Evolutionary conservation across 2,888 invertebrate genomes (phyloP), one percentile per base, ranked within the genome.

Genomic region (Pseudococcus jackbeardsleyi): DNA sequence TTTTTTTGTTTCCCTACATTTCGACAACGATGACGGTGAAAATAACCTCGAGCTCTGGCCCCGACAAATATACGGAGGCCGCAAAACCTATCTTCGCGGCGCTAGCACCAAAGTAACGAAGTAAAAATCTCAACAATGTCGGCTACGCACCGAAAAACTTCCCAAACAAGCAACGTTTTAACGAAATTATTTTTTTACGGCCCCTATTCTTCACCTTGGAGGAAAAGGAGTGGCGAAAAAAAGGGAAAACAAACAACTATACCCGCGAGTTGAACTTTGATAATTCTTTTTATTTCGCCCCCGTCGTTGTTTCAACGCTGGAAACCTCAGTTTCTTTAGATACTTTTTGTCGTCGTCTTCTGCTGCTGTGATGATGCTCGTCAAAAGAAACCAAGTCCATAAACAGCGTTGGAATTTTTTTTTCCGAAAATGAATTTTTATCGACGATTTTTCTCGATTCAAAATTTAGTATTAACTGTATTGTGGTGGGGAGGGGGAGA

Each of bases 151-250:
- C 79, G 19, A 3, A n/a, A 79, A 79, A 79, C 42, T 79, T 79
- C 19, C n/a, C 17, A 79, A 42, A 79, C n/a, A 33, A 39, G 46
- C 59, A n/a, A 79, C 79, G 46, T 79, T 79, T 79, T 79, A 79
- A 79, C 79, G 79, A 79, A 79, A 79, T 79, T 79, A 42, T 79
- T 79, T 79, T 79, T 79, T 42, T 39, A 39, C 79, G 6, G 79
- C 79, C 79, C 19, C 19, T 9, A 42, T 79, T 72, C 79, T 79
- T 79, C 79, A 42, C 79, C 33, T 17, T 9, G 19, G 1, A 7
- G 1, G 26, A 33, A 33, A 33, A 33, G 3, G n/a, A 59, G 46
- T 50, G 12, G 50, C 12, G 1, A 12, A 22, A 72, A 72, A 72
- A 33, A 33, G 3, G 15, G n/a, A 79, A 79, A 42, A 42, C 79